Evolutionary conservation across 1,140 invertebrate genomes (phyloP).

Genomic region (fruit fly (Drosophila melanogaster)): Release_6_plus_ISO1_MT NC_004354.4:20802001-20802500

Average conservation of each 20-base stretch:
- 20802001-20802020: conserved; percentile 24
- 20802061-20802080: conserved; percentile 85
- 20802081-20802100: conserved; percentile 68
- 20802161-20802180: conserved; percentile 25
- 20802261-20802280: conserved; percentile 69
- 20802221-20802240: conserved; percentile 85
- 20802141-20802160: conserved; percentile 13
- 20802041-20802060: conserved; percentile 73
- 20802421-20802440: conserved; percentile 35
- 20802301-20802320: conserved; percentile 42
- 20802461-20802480: conserved; percentile 34
- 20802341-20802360: conserved; percentile 64
- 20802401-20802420: conserved; percentile 30
- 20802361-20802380: conserved; percentile 83
- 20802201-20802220: conserved; percentile 79
- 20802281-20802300: conserved; percentile 48
- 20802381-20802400: conserved; percentile 38
- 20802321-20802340: conserved; percentile 39
- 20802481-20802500: conserved; percentile 52
- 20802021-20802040: conserved; percentile 38
- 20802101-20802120: conserved; percentile 38
- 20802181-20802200: conserved; percentile 48
- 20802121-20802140: conserved; percentile 20
- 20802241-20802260: conserved; percentile 80
- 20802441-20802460: conserved; percentile 24